Evolutionary conservation across 2,888 invertebrate genomes (phyloP), one percentile per base, ranked within the genome.

Genomic region (Diarsia mendica): DNA sequence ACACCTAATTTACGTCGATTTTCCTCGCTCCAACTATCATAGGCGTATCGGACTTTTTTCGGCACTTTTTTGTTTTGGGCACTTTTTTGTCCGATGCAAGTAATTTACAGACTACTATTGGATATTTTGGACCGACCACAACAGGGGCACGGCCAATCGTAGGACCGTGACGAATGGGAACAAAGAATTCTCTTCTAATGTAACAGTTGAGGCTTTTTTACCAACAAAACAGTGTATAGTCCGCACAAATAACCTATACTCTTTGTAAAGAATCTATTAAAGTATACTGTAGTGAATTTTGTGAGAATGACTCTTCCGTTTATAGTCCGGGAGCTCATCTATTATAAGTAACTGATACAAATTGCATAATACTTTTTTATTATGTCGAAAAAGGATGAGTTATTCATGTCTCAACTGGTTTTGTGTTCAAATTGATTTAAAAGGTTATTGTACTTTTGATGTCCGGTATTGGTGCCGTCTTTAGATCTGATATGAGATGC

Each of bases 91-190:
- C 20, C 58, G 89, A 89, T 89, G 89, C 90, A 91, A 79, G 92
- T 94, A 94, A 94, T 94, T 94, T 94, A 94, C 90, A 79, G 87
- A 85, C 87, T 85, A 89, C 93, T 89, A 94, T 94, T 94, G 94
- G 94, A 89, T 89, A 89, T 87, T 87, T 87, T 85, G 65, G 75
- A 75, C 2, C 55, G 74, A 82, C 61, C 63, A 82, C 79, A 82
- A 80, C 79, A 64, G 82, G 53, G 71, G 72, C 80, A 81, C 82
- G 85, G 75, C 87, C 87, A 87, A 87, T 87, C 78, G 87, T 82
- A 81, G 79, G 77, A 88, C 91, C 92, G 93, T 90, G 85, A 85
- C 90, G 89, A 93, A 94, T 93, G 88, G 87, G 81, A 88, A 89
- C 67, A 93, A 93, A 92, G 92, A 90, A 91, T 88, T 89, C 91